Base-by-base conservation (phyloP, 2,888 invertebrate genomes). In the Drosophila peninsularis region DNA sequence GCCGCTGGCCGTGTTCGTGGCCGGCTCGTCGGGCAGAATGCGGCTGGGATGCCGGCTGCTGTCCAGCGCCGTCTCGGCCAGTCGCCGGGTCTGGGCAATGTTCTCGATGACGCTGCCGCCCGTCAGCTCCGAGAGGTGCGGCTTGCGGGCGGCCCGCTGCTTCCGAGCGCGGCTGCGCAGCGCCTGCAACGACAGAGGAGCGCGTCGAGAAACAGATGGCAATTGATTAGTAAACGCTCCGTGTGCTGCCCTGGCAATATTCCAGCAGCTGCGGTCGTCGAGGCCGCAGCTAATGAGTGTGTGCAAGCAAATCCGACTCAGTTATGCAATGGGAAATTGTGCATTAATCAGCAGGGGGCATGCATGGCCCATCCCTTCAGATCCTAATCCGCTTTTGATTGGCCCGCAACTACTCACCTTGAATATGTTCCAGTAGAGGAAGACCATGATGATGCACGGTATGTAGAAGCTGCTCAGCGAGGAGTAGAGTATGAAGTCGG, bases 401-500 rank as follows among this genome's bases (percentile, higher is more conserved):
- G 64, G 67, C 72, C 52, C 21, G 45, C 17, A 10, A n/a, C n/a
- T n/a, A 36, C 74, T 71, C 37, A 98, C 98, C 95, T 97, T 96
- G 94, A 99, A 99, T 93, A 99, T 99, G 93, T 95, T 97, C 94
- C 97, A 98, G 93, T 99, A 99, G 66, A 99, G 95, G 93, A 97
- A 97, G 93, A 99, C 97, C 98, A 99, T 99, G 92, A 99, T 97
- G 91, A 98, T 96, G 92, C 99, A 97, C 39, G 99, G 99, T 90
- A 99, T 98, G 93, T 98, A 99, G 95, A 99, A 99, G 90, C 99
- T 99, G 80, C 98, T 97, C 83, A 99, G 94, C 60, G 99, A 99
- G 14, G 99, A 99, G 93, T 98, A 98, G 91, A 99, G 97, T 91
- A 99, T 97, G 93, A 99, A 99, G 93, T 98, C 97, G 81, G 98